These are phyloP conservation scores for Pristionchus japonicus DNA, from an alignment of 2,888 invertebrate genomes.

Conservation along the genomic window DNA sequence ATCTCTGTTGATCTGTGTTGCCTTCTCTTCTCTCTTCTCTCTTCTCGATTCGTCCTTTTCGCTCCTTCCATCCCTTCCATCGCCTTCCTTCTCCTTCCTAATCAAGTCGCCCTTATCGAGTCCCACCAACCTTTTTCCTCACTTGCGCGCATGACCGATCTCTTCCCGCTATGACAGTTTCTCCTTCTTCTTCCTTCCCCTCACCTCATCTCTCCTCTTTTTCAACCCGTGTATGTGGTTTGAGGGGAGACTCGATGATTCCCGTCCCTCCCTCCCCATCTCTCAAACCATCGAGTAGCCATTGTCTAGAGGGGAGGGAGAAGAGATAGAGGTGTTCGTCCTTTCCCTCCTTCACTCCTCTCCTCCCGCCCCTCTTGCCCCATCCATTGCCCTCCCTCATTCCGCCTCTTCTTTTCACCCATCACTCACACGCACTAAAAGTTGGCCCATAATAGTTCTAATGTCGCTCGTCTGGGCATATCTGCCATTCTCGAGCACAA, in stretches of 20 bases:
- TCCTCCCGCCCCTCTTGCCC: neutral
- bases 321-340: neutral
- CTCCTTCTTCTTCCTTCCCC: neutral
- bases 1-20: neutral
- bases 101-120: conserved; percentile 15
- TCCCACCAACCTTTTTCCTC: neutral
- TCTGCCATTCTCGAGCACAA: neutral
- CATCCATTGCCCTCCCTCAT: neutral
- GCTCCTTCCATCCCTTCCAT: neutral
- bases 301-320: neutral
- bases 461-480: neutral
- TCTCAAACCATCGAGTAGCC: conserved; percentile 21
- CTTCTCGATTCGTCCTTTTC: neutral
- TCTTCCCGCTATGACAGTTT: neutral
- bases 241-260: neutral
- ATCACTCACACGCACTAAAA: conserved; percentile 13
- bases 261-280: neutral
- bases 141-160: neutral
- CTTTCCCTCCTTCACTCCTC: neutral
- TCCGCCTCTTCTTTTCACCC: neutral
- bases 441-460: neutral
- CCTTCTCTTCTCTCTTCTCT: neutral
- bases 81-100: neutral
- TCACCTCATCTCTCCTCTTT: neutral
- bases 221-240: neutral